A percentile compares a stretch with the other conserved stretches of the same genome.
phyloP scores from a whole-genome alignment of 2,797 vertebrate species.

The Novumbra hubbsi region DNA sequence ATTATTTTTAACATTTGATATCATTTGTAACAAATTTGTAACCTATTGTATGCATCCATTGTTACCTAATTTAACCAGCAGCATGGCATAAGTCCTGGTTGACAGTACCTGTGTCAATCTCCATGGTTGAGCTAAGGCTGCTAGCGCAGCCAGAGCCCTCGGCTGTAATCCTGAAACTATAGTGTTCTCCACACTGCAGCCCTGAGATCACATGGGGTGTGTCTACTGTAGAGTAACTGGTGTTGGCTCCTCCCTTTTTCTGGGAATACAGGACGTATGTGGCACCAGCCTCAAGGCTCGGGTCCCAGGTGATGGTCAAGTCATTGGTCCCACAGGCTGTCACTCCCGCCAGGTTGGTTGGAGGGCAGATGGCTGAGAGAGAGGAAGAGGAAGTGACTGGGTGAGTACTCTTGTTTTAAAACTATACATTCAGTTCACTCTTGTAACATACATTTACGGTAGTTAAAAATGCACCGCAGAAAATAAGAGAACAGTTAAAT shows the following conservation, averaged over 20 bases:
- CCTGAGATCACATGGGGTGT: constrained; percentile 45
- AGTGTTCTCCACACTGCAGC: constrained; percentile 60
- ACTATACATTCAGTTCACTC: not conserved
- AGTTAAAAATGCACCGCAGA: too few species aligned
- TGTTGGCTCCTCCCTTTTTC: constrained; percentile 22
- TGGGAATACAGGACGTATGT: constrained; percentile 55
- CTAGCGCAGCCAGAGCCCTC: constrained; percentile 66
- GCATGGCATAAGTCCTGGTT: too few species aligned
- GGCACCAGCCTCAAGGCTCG: constrained; percentile 42
- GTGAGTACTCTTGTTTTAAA: not conserved
- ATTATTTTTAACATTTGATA: too few species aligned
- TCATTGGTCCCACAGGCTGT: constrained; percentile 61
- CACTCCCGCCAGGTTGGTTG: constrained; percentile 46
- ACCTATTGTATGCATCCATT: too few species aligned
- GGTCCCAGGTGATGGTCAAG: constrained; percentile 68
- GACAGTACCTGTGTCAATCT: constrained; percentile 63
- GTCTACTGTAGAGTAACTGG: constrained; percentile 36
- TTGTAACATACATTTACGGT: not conserved
- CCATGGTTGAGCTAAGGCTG: constrained; percentile 41
- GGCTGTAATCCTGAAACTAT: constrained; percentile 50
- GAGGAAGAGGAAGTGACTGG: not conserved
- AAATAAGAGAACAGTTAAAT: too few species aligned
- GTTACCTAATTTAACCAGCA: too few species aligned
- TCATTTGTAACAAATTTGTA: too few species aligned
- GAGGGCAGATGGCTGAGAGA: constrained; percentile 72